Percentiles rank a stretch among this genome's conserved stretches.
These are phyloP conservation scores for Peromyscus eremicus DNA, from an alignment of 2,797 vertebrate genomes.

Conservation along the genomic window DNA sequence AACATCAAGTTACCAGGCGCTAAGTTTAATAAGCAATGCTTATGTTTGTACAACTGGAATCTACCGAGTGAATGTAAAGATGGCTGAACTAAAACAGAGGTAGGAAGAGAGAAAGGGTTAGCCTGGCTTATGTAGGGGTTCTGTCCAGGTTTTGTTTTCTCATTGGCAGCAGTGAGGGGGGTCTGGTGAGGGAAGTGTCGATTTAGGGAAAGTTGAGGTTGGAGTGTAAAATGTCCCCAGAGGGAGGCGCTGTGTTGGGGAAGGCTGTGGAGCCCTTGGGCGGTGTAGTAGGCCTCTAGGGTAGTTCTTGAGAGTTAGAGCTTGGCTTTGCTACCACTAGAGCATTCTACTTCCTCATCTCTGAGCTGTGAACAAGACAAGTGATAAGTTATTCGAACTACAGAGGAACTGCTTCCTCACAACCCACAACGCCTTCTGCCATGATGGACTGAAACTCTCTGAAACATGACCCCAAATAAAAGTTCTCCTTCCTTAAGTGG, in stretches of 20 bases:
- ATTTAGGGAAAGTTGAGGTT: background rate
- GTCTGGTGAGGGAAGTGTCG: background rate
- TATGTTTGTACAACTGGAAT: background rate
- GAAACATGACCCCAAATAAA: background rate
- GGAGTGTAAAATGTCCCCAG: background rate
- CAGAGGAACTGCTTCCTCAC: background rate
- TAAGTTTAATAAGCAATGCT: background rate
- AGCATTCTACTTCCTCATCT: background rate
- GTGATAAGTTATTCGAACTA: background rate
- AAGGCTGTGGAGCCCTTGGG: background rate
- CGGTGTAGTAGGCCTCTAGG: no score
- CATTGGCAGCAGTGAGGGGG: background rate
- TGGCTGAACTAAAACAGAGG: background rate
- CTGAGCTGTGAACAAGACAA: background rate
- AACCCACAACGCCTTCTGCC: background rate
- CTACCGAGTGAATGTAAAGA: background rate
- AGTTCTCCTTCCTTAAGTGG: background rate
- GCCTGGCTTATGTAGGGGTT: background rate
- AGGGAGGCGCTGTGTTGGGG: background rate
- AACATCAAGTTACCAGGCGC: background rate
- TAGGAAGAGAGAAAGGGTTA: background rate
- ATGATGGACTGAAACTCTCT: background rate
- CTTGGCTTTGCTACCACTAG: background rate
- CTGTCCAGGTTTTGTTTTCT: background rate
- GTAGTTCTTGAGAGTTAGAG: background rate